These are phyloP conservation scores for Brachionus angularis DNA, from an alignment of 1,140 invertebrate genomes.

Conservation along the genomic window DNA sequence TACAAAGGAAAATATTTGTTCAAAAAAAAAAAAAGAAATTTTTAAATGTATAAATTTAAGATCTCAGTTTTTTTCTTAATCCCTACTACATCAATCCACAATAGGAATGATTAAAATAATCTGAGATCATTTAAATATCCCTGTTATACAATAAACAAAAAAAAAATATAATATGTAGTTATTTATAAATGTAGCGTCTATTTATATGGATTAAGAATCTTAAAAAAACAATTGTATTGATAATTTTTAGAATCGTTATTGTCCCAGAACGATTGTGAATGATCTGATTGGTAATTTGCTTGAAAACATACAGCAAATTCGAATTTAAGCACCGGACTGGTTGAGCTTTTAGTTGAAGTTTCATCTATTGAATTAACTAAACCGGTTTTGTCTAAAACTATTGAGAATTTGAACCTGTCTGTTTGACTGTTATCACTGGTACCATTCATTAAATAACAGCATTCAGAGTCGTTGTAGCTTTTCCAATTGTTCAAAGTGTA, in stretches of 20 bases:
- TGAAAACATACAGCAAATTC: background rate
- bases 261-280: background rate
- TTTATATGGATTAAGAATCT: background rate
- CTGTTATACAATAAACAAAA: no score
- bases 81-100: no score
- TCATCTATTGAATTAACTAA: background rate
- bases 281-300: background rate
- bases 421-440: background rate
- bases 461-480: background rate
- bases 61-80: no score
- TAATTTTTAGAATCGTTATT: background rate
- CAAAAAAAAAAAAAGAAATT: no score
- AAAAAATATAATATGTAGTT: no score
- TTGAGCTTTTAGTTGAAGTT: background rate
- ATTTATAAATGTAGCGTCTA: no score
- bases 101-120: no score
- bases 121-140: no score
- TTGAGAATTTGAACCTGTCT: background rate
- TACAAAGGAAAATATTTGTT: no score
- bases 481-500: background rate
- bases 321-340: background rate
- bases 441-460: background rate
- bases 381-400: background rate
- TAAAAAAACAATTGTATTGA: conserved; percentile 2
- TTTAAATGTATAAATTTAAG: no score